phyloP scores from a whole-genome alignment of 1,140 invertebrate genomes.

The Manduca sexta region DNA sequence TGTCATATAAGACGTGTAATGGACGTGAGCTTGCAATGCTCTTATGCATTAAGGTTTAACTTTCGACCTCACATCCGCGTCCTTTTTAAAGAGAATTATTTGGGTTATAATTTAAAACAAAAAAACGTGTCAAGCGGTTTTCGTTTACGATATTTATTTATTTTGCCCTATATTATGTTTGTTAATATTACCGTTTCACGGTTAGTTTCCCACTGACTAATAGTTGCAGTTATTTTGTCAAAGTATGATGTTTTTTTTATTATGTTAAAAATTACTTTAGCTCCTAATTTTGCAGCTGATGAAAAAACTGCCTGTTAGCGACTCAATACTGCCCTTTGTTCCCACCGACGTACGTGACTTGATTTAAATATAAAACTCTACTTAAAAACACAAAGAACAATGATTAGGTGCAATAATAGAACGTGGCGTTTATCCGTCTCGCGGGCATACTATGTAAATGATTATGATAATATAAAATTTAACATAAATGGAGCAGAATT shows the following conservation, averaged over 20 bases:
- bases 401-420: constrained; percentile 67
- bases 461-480: constrained; percentile 67
- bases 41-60: background rate
- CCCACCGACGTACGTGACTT: constrained; percentile 37
- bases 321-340: constrained; percentile 6
- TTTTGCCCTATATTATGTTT: background rate
- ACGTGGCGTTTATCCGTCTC: constrained; percentile 39
- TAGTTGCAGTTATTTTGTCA: too few relatives aligned
- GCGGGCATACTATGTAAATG: constrained; percentile 62
- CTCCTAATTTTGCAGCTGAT: too few relatives aligned
- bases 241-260: too few relatives aligned
- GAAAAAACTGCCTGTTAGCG: too few relatives aligned
- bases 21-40: background rate
- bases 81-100: too few relatives aligned
- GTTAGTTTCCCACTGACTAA: too few relatives aligned
- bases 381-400: constrained; percentile 63
- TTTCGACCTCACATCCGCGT: background rate
- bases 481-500: constrained; percentile 65
- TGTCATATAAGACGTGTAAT: background rate
- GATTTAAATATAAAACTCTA: constrained; percentile 61
- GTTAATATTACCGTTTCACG: background rate
- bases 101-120: too few relatives aligned
- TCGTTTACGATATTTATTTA: too few relatives aligned
- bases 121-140: too few relatives aligned
- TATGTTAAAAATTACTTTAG: too few relatives aligned